A percentile compares a stretch with the other conserved stretches of the same genome.
phyloP scores from a whole-genome alignment of 2,113 vertebrate genomes.

The Hemichromis elongatus region DNA sequence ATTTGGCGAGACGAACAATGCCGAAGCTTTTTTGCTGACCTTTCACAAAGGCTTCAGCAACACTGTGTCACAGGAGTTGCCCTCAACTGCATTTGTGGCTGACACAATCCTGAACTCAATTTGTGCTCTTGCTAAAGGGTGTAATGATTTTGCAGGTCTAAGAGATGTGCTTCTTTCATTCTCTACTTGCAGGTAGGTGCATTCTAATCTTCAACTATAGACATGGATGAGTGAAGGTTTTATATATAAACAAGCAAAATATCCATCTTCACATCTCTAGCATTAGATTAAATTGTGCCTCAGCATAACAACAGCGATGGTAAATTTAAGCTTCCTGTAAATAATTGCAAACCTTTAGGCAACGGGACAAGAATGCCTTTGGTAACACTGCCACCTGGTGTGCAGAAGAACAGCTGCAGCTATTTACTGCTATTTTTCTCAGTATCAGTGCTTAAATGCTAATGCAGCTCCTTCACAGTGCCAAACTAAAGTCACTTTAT shows the following conservation, averaged over 20 bases:
- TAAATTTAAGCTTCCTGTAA: not conserved
- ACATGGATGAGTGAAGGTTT: not conserved
- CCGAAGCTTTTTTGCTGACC: slow-evolving; percentile 62
- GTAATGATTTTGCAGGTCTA: not conserved
- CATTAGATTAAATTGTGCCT: not conserved
- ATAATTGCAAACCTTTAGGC: not conserved
- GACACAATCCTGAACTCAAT: not conserved
- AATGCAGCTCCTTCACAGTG: not conserved
- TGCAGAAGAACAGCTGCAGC: not conserved
- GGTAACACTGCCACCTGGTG: slow-evolving; percentile 63
- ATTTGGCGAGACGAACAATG: slow-evolving; percentile 61
- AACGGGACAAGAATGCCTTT: slow-evolving; percentile 1
- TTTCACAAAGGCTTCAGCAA: slow-evolving; percentile 50
- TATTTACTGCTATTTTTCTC: not conserved
- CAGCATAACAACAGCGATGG: not conserved
- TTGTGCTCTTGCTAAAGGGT: not conserved
- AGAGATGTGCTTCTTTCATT: not conserved
- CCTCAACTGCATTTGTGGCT: not conserved
- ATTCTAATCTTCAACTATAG: not conserved
- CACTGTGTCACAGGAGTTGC: not conserved
- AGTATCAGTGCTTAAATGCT: not conserved
- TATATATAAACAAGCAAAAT: not conserved
- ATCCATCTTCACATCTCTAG: not conserved
- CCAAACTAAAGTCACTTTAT: not conserved
- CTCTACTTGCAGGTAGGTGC: not conserved